Evolutionary conservation across 2,113 vertebrate species (phyloP).

Genomic region (Pimephales promelas): DNA sequence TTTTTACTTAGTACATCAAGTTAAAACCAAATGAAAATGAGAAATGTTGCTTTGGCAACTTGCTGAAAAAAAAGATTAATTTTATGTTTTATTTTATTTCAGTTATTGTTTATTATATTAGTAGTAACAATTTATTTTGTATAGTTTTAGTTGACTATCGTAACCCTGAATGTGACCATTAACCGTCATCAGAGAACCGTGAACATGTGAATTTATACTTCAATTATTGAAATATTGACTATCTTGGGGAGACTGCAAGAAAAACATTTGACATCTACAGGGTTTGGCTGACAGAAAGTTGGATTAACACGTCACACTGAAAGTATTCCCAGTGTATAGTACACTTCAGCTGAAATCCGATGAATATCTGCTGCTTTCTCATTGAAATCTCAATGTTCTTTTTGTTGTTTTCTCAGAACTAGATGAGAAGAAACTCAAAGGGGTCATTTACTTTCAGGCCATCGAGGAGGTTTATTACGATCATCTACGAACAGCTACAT

Average conservation of each 20-base stretch:
- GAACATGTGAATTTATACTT: neutral
- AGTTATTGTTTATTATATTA: no score
- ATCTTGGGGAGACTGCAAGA: neutral
- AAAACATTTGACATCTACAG: no score
- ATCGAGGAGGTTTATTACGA: conserved; percentile 97
- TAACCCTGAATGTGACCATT: neutral
- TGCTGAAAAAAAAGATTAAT: neutral
- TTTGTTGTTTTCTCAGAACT: conserved; percentile 79
- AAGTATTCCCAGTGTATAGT: neutral
- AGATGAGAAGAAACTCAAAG: conserved; percentile 93
- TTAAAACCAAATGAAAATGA: neutral
- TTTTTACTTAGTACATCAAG: neutral
- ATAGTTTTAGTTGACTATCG: neutral
- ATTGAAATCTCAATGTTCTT: neutral
- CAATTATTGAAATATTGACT: neutral
- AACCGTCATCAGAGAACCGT: neutral
- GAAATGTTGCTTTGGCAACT: neutral
- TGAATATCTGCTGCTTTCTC: neutral
- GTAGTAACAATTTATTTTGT: no score
- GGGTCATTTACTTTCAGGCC: conserved; percentile 97
- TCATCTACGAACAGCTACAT: conserved; percentile 89
- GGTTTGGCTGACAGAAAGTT: neutral
- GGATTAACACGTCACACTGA: neutral
- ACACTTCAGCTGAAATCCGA: neutral
- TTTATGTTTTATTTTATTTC: neutral